Evolutionary conservation across 1,140 invertebrate genomes (phyloP).

Genomic region (Aphaenogaster ashmeadi): DNA sequence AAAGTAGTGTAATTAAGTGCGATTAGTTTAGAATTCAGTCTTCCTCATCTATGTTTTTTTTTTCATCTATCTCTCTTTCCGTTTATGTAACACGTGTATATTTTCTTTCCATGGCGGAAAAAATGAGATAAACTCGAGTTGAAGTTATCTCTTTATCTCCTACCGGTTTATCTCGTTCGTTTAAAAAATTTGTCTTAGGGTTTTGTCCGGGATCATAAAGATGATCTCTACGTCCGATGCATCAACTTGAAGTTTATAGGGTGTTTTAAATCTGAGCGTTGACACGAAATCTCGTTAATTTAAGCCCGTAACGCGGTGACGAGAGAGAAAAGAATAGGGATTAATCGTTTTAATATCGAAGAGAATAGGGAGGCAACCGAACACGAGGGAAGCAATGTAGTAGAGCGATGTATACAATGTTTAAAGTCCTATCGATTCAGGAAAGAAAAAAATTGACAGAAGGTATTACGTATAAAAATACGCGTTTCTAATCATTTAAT

Average conservation of each 20-base stretch:
- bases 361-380: neutral
- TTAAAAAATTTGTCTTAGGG: neutral
- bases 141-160: neutral
- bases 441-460: neutral
- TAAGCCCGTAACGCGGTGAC: conserved; percentile 21
- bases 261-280: conserved; percentile 25
- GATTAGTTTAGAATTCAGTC: neutral
- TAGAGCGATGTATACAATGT: neutral
- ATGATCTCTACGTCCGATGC: neutral
- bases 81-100: neutral
- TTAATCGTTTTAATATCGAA: conserved; percentile 52
- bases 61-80: neutral
- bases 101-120: neutral
- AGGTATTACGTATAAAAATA: neutral
- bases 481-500: neutral
- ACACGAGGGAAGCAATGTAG: neutral
- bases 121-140: neutral
- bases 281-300: conserved; percentile 46
- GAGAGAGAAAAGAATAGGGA: conserved; percentile 22
- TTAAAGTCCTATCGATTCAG: neutral
- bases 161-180: neutral
- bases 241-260: neutral
- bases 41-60: neutral
- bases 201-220: neutral
- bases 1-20: neutral